A percentile compares a stretch with the other conserved stretches of the same genome.
These are phyloP conservation scores for Pangasianodon gigas DNA, from an alignment of 2,113 vertebrate species.

Conservation along the genomic window DNA sequence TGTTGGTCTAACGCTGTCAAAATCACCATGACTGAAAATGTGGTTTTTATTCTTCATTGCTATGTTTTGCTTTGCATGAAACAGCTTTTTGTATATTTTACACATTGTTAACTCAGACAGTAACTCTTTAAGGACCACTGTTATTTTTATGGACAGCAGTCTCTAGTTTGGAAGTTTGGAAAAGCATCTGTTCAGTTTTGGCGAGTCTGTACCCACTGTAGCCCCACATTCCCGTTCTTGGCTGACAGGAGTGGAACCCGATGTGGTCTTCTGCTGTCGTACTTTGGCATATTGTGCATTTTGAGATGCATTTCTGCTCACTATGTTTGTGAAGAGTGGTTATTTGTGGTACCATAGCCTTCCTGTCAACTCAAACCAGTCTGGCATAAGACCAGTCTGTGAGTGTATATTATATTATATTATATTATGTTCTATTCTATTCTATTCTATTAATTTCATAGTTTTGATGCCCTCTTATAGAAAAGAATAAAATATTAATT, in stretches of 20 bases:
- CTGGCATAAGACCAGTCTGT: neutral
- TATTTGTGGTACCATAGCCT: neutral
- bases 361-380: neutral
- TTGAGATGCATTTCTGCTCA: neutral
- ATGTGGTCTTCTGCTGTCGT: neutral
- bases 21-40: conserved; percentile 35
- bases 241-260: neutral
- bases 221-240: neutral
- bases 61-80: conserved; percentile 75
- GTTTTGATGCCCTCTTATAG: neutral
- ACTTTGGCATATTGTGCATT: neutral
- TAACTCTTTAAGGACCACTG: conserved; percentile 40
- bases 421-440: neutral
- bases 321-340: neutral
- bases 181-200: neutral
- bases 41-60: conserved; percentile 55
- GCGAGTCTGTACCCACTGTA: neutral
- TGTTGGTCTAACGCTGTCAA: conserved; percentile 52
- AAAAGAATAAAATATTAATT: neutral
- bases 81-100: conserved; percentile 63
- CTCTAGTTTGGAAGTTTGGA: neutral
- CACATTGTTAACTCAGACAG: conserved; percentile 5
- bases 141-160: neutral
- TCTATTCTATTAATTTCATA: neutral
- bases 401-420: neutral